Evolutionary conservation across 2,113 vertebrate genomes (phyloP), one percentile per base, ranked within the genome.

Genomic region (Burhinus bistriatus): DNA sequence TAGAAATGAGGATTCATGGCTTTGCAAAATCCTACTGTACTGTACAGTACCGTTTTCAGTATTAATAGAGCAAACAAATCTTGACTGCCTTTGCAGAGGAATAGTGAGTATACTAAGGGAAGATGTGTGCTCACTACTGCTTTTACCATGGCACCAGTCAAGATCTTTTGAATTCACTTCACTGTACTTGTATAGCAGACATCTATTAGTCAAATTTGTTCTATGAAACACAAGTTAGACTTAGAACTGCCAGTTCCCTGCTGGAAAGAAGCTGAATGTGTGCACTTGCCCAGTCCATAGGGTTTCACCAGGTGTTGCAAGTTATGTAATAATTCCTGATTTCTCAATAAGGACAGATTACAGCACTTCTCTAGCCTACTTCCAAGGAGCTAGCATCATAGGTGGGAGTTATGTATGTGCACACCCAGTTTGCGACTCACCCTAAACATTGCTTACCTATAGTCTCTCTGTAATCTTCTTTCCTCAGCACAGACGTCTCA

Each of bases 401-500:
- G 91, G 93, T 96, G 95, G 96, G 90, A 95, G 93, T 93, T 93
- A 70, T 73, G 62, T 79, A 65, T 90, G 87, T 94, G 95, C 92
- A 93, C 95, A 94, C 95, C 97, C 93, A 95, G 90, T 76, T 94
- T 90, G 83, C 76, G 69, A 95, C 89, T 94, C 95, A 49, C 94
- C 90, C 87, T 93, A 97, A 91, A 93, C 82, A 87, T 79, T 93
- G 80, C 95, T 96, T 96, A 90, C 81, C 96, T 27, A 1, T 51
- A 95, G 89, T 57, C 64, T 94, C 95, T 95, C 93, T 97, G 93
- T 97, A 97, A 96, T 95, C 93, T 83, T 95, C 93, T 83, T 85
- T 73, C 79, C 86, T 95, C 94, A 82, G 85, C 87, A 79, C 85
- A 95, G 91, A 96, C 87, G 15, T 97, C 90, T 97, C 91, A 96